Evolutionary conservation across 2,888 invertebrate species (phyloP), one percentile per base, ranked within the genome.

Genomic region (Yponomeuta malinellus): DNA sequence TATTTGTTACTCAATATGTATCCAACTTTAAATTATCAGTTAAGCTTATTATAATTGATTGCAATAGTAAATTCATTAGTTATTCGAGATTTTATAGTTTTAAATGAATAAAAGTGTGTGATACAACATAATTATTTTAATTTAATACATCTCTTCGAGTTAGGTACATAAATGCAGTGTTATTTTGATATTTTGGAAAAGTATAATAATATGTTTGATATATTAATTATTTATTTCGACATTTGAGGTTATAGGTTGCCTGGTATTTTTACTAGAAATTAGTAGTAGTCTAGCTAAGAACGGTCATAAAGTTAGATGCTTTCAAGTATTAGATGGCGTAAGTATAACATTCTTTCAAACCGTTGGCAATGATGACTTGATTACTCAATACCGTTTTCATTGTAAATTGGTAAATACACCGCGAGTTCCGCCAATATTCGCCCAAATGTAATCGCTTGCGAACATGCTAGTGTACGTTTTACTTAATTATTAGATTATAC

Each of bases 41-140:
- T 59, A 59, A 59, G 43, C 43, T 43, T 59, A 59, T 59, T 15
- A 15, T 12, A 59, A 59, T 59, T 68, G 48, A 29, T 48, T 52
- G 68, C 68, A 68, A 52, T 29, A 52, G 68, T 52, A 68, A 29
- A 29, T 48, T 48, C 52, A 52, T 48, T 12, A 33, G 33, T 43
- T 69, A 48, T 78, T 81, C 78, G 71, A 71, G 71, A 76, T 77
- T 78, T 76, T 78, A 78, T 79, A 80, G 79, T 82, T 82, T 82
- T 88, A 88, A 89, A 87, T 85, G 87, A 89, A 87, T 85, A 85
- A 87, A 86, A 83, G 83, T 86, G 90, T 89, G 90, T 89, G 89
- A 91, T 90, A 89, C 84, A 84, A 82, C 75, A 73, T 76, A 74
- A 81, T 81, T 83, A 81, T 83, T 83, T 83, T 85, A 80, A 81